Percentiles rank a stretch among this genome's conserved stretches.
Conservation (phyloP, 2,888 invertebrate genomes). For the Napeogenes inachia region DNA sequence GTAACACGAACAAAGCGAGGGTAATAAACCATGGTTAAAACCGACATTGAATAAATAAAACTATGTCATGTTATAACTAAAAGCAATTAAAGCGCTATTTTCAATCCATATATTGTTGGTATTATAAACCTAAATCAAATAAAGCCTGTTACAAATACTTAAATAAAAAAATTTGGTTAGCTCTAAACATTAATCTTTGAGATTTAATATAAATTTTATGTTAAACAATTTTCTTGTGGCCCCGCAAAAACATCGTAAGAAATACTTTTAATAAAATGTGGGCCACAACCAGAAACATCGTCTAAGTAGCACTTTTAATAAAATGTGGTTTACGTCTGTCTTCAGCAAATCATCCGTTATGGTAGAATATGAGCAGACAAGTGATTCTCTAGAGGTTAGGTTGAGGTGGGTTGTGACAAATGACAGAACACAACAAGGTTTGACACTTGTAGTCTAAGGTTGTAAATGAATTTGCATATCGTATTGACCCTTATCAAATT, state of each 20-base stretch:
- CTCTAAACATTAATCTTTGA: too few species aligned
- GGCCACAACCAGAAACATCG: too few species aligned
- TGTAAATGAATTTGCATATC: not conserved
- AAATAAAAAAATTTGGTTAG: too few species aligned
- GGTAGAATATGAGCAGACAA: constrained; percentile 15
- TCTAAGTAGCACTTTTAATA: not conserved
- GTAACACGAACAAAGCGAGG: constrained; percentile 52
- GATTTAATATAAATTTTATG: too few species aligned
- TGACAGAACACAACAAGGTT: constrained; percentile 19
- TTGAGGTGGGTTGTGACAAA: constrained; percentile 12
- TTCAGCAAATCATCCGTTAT: not conserved
- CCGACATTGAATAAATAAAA: too few species aligned
- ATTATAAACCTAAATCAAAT: too few species aligned
- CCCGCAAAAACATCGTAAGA: too few species aligned
- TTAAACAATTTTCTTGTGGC: too few species aligned
- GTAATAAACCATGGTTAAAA: constrained; percentile 52
- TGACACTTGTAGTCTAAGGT: not conserved
- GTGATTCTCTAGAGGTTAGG: constrained; percentile 10
- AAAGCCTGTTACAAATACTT: too few species aligned
- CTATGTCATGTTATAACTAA: too few species aligned
- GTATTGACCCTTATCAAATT: not conserved
- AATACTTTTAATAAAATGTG: constrained; percentile 4
- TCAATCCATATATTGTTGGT: too few species aligned
- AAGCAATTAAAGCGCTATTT: too few species aligned
- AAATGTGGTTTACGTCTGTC: not conserved